phyloP scores from a whole-genome alignment of 2,888 invertebrate species.

The Tetanocera ferruginea region DNA sequence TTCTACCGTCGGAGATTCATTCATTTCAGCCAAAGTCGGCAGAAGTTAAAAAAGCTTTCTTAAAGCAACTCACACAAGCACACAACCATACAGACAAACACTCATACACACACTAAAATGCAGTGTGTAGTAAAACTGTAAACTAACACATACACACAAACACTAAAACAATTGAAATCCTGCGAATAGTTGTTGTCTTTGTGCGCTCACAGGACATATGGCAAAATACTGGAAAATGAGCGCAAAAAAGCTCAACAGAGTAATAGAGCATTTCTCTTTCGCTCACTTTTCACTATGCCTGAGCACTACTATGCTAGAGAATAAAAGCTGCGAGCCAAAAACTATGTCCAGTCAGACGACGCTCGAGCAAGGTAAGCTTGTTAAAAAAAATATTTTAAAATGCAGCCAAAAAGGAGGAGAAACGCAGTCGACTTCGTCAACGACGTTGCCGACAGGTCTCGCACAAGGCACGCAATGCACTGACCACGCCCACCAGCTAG shows the following conservation, averaged over 20 bases:
- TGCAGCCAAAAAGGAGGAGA: not conserved
- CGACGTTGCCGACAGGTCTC: not conserved
- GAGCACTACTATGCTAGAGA: not conserved
- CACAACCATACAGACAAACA: conserved; percentile 11
- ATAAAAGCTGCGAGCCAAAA: not conserved
- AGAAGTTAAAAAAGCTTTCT: not conserved
- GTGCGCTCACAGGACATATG: conserved; percentile 13
- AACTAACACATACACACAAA: conserved; percentile 14
- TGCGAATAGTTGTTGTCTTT: not conserved
- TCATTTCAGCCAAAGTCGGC: not conserved
- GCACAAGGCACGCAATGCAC: conserved; percentile 38
- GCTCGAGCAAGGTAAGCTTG: not conserved
- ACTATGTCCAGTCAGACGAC: not conserved
- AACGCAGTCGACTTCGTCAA: conserved; percentile 13
- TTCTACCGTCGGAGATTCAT: not conserved
- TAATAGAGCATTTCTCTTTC: not conserved
- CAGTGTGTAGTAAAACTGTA: not conserved
- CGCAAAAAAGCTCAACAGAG: no score
- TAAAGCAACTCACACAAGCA: conserved; percentile 43
- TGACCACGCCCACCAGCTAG: conserved; percentile 33
- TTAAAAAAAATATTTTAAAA: no score
- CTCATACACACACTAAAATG: not conserved
- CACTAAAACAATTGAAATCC: conserved; percentile 8
- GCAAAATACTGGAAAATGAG: not conserved
- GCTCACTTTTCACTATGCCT: not conserved